Conservation (phyloP, 2,113 vertebrate genomes). For the Vidua chalybeata region DNA sequence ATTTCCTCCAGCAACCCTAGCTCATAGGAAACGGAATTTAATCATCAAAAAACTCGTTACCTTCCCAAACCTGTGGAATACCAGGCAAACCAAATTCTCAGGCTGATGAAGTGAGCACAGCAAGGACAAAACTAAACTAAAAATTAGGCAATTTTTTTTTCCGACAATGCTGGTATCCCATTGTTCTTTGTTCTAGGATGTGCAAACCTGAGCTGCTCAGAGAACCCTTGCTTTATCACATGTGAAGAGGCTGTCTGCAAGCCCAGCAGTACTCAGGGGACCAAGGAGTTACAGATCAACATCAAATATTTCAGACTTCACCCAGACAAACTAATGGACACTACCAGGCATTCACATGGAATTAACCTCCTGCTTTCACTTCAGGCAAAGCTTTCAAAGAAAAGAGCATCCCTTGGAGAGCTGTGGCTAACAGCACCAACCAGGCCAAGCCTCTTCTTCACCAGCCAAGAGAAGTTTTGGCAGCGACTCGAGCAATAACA, state of each 20-base stretch:
- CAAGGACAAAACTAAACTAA: neutral
- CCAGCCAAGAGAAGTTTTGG: conserved; percentile 32
- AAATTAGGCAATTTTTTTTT: neutral
- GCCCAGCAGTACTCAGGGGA: neutral
- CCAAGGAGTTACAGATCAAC: neutral
- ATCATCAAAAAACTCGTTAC: neutral
- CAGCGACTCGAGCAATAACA: conserved; percentile 16
- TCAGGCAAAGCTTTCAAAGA: conserved; percentile 22
- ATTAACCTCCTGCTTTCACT: conserved; percentile 37
- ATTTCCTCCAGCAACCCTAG: neutral
- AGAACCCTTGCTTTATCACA: neutral
- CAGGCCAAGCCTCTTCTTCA: neutral
- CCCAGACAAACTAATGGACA: conserved; percentile 23
- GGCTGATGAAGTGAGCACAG: neutral
- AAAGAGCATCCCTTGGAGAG: conserved; percentile 35
- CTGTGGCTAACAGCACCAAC: conserved; percentile 3
- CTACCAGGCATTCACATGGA: conserved; percentile 5
- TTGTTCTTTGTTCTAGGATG: neutral
- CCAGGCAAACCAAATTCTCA: neutral
- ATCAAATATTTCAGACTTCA: conserved; percentile 24
- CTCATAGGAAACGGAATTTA: neutral
- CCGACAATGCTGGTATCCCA: neutral
- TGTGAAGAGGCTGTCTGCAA: neutral
- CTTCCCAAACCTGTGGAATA: neutral
- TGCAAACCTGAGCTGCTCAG: neutral